Base-by-base conservation (phyloP, 2,888 invertebrate genomes). In the Volucella bombylans region DNA sequence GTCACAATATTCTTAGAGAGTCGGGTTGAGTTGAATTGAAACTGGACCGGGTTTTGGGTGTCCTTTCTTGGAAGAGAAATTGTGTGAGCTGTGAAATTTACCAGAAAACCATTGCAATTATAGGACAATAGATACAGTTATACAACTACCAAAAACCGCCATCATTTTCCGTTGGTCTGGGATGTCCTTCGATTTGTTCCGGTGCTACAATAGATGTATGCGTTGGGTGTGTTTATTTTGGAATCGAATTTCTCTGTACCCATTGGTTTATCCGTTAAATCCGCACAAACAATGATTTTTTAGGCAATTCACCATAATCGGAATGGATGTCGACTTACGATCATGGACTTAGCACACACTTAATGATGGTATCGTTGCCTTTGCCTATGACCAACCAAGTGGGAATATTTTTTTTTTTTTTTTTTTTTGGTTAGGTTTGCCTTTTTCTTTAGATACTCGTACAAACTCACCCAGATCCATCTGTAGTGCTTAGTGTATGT, bases 71-170 rank as follows among this genome's bases (percentile, higher is more conserved):
- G 54, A 38, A 64, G 39, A 15, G 52, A 79, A 62, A 64, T 77
- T 57, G 57, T 67, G 52, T 67, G 47, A 14, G 77, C 45, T 73
- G 76, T 85, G 85, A 77, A 85, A 85, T 85, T 85, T 85, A 85
- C 74, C 81, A 85, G 81, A 85, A 85, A 85, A 81, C 85, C 81
- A 81, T 85, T 77, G 68, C 81, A 85, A 85, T 85, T 85, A 85
- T 77, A 81, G 76, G 81, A 85, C 85, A 81, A 79, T 79, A 64
- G 31, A 31, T 31, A 31, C 31, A 31, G 31, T 6, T 31, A 31
- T 31, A 31, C 31, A 31, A 31, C 31, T 31, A 31, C 4, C 23
- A 4, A 23, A 31, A 31, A 6, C 31, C 31, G 11, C 31, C 43
- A 72, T 72, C 52, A 43, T 71, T 50, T 39, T 62, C 38, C n/a